Evolutionary conservation across 2,113 vertebrate species (phyloP), one percentile per base, ranked within the genome.

Genomic region (Gymnogyps californianus): DNA sequence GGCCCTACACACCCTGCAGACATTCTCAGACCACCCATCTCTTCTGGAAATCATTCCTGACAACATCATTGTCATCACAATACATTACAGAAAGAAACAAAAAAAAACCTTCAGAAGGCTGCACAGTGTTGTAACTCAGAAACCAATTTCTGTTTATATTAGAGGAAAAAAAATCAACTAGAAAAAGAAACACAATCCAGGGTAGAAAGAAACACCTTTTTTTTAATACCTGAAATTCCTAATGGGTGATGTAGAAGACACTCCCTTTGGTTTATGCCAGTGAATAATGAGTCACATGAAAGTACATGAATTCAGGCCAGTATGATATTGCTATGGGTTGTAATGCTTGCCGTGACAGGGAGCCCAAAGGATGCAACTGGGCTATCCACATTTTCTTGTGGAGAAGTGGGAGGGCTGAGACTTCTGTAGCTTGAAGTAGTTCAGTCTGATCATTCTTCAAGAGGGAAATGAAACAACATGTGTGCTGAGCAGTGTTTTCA

Each of bases 281-380:
- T 88, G 70, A 72, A 85, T 83, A 92, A 94, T 94, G 87, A 96
- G 34, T 93, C 90, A 96, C 57, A 88, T 57, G 61, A 94, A 93
- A 93, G 28, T 29, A 87, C n/a, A 55, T 49, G 14, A 91, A 96
- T 89, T 87, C 58, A 90, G 91, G 66, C 28, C 38, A 40, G 49
- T 62, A 65, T 59, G 58, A 76, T 69, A 80, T 20, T 79, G 66
- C 87, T 93, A 69, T 49, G 26, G 24, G 21, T 82, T 25, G 58
- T 49, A 82, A 71, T 52, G 61, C 70, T 93, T 89, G 84, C 92
- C 94, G 70, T 80, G 84, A 90, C 40, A 72, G 38, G 61, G 62
- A 95, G 19, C 31, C 71, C 87, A 65, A 57, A 87, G 24, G 66
- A 85, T 52, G 44, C 31, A 85, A 20, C 38, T 64, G 31, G 21